These are phyloP conservation scores for Rhinophrynus dorsalis DNA, from an alignment of 2,797 vertebrate genomes.

Conservation along the genomic window DNA sequence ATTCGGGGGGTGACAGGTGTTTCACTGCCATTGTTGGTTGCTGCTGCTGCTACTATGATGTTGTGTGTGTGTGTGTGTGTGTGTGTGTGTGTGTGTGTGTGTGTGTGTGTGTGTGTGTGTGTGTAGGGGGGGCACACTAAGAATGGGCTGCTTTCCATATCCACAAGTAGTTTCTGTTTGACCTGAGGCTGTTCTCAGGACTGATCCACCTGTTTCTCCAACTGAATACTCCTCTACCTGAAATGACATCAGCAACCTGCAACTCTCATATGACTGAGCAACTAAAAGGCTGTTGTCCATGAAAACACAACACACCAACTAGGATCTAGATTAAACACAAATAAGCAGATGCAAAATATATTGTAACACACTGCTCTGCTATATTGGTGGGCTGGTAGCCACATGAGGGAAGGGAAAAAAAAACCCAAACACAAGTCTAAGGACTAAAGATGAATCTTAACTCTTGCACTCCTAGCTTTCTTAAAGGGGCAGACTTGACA, in stretches of 20 bases:
- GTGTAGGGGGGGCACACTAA: background rate
- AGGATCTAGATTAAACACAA: no score
- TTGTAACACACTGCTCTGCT: no score
- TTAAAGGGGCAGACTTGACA: no score
- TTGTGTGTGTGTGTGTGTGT: no score
- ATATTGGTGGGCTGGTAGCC: no score
- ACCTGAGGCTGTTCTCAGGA: conserved; percentile 4
- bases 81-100: no score
- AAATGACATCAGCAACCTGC: background rate
- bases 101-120: no score
- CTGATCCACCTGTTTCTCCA: background rate
- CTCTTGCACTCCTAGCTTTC: no score
- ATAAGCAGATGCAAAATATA: no score
- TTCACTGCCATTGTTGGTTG: background rate
- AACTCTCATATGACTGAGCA: background rate
- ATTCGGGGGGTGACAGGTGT: conserved; percentile 28
- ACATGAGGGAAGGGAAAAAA: no score
- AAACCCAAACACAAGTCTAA: no score
- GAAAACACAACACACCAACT: background rate
- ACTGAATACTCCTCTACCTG: background rate
- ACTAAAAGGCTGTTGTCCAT: background rate
- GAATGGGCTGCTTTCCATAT: conserved; percentile 34
- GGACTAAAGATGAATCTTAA: no score
- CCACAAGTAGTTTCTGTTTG: conserved; percentile 6
- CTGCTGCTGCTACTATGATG: background rate